phyloP scores from a whole-genome alignment of 1,140 invertebrate genomes.

The Drosophila subobscura region DNA sequence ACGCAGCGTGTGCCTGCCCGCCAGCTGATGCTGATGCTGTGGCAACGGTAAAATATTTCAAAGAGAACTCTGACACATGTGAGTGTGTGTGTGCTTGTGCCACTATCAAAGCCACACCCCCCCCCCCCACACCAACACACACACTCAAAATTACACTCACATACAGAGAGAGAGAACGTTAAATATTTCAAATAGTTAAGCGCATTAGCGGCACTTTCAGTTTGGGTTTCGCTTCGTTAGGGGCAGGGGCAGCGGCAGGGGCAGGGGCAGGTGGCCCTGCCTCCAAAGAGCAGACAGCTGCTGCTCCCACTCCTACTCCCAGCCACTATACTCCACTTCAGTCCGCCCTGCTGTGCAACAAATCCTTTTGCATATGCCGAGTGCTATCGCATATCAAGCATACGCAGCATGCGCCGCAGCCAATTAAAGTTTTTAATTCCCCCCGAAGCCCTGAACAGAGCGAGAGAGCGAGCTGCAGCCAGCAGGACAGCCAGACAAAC shows the following conservation, averaged over 20 bases:
- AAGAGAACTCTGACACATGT: conserved; percentile 15
- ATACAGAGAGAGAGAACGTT: conserved; percentile 19
- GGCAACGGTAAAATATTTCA: conserved; percentile 69
- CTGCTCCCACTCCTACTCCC: not conserved
- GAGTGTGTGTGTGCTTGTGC: conserved; percentile 23
- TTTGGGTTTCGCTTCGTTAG: conserved; percentile 47
- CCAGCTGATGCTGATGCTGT: conserved; percentile 57
- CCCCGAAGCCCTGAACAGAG: conserved; percentile 15
- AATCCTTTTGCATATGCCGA: conserved; percentile 67
- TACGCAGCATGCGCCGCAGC: conserved; percentile 76
- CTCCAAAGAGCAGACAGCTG: conserved; percentile 11
- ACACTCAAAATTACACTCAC: no score
- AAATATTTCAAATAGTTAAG: conserved; percentile 82
- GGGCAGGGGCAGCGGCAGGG: not conserved
- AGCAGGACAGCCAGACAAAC: not conserved
- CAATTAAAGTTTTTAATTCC: conserved; percentile 79
- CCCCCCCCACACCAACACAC: conserved; percentile 27
- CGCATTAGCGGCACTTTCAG: conserved; percentile 78
- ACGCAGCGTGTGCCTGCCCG: conserved; percentile 50
- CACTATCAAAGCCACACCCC: conserved; percentile 47
- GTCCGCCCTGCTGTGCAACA: conserved; percentile 18
- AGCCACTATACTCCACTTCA: no score
- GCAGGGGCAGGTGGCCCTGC: conserved; percentile 20
- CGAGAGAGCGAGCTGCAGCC: not conserved
- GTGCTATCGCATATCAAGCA: conserved; percentile 70